Evolutionary conservation across 2,113 vertebrate genomes (phyloP), one percentile per base, ranked within the genome.

Genomic region (Pituophis catenifer): DNA sequence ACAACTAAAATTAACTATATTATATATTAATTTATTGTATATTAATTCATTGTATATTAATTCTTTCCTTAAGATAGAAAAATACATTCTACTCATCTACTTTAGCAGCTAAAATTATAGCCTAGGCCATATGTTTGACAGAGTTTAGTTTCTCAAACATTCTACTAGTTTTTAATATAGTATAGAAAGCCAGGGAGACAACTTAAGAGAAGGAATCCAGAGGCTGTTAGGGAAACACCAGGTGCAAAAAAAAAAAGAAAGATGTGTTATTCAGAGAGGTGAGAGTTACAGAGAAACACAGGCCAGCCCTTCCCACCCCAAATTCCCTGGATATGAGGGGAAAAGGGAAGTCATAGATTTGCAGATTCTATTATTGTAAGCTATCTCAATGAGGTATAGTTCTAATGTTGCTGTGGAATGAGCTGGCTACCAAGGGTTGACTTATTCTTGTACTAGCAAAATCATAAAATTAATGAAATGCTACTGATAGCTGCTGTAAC

Each of bases 1-100:
- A 58, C 44, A 1, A 48, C 33, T 92, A 57, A 29, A 81, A 33
- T 29, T 62, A 48, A 58, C 90, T 88, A 38, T 12, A 62, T 88
- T 33, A 91, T 75, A 90, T 86, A 90, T 87, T 88, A 59, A 26
- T 52, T 52, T 52, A 52, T 52, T 52, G 8, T 52, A 52, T 54
- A 54, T 54, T 54, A 54, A 54, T 92, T 91, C 57, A 90, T 88
- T 94, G 52, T 48, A 94, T 10, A 59, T 62, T 85, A 94, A 91
- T 81, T 33, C 48, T 94, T 15, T 59, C 62, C 58, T 26, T 33
- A 94, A 94, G 94, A 75, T 86, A 44, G 57, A 33, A 19, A 55
- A 15, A 10, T 8, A 86, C 90, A 24, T 90, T 29, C 19, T 48
- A 86, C 62, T 19, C 19, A 21, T 81, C n/a, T 81, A 10, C 58